These are phyloP conservation scores for Sinocyclocheilus maitianheensis DNA, from an alignment of 2,113 vertebrate genomes.

Conservation along the genomic window DNA sequence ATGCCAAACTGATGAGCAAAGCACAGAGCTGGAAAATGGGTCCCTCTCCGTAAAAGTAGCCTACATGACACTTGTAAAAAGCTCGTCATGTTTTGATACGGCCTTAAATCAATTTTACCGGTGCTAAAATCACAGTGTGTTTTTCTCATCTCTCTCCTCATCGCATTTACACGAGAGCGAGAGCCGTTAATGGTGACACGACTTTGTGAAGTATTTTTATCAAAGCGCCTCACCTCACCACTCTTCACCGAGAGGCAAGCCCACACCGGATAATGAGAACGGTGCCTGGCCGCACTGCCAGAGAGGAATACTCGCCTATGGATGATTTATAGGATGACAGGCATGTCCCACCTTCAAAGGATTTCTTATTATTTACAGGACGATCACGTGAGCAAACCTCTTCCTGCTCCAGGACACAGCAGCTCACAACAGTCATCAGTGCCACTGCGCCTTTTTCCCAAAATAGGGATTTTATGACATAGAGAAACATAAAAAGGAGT, in stretches of 20 bases:
- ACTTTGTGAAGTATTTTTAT: conserved; percentile 42
- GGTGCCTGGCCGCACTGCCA: conserved; percentile 59
- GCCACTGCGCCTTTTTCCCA: conserved; percentile 38
- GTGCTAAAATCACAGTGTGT: neutral
- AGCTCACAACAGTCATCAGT: conserved; percentile 51
- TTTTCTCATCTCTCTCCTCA: conserved; percentile 12
- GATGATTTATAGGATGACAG: conserved; percentile 70
- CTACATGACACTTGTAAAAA: conserved; percentile 42
- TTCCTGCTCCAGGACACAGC: conserved; percentile 62
- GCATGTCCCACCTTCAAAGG: conserved; percentile 60
- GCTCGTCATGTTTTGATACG: conserved; percentile 31
- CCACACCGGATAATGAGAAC: conserved; percentile 68
- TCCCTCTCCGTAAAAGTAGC: conserved; percentile 17
- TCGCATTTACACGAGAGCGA: conserved; percentile 4
- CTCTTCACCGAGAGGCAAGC: conserved; percentile 61
- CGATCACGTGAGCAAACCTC: conserved; percentile 60
- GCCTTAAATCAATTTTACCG: conserved; percentile 24
- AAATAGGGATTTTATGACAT: conserved; percentile 57
- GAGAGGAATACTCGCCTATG: conserved; percentile 52
- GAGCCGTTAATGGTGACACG: conserved; percentile 11
- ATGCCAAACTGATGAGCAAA: conserved; percentile 28
- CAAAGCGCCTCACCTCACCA: conserved; percentile 51
- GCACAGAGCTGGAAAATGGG: conserved; percentile 23
- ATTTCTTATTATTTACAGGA: conserved; percentile 72
- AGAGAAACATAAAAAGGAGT: conserved; percentile 11